Conservation (phyloP, 2,113 vertebrate species). For the Salvator merianae region DNA sequence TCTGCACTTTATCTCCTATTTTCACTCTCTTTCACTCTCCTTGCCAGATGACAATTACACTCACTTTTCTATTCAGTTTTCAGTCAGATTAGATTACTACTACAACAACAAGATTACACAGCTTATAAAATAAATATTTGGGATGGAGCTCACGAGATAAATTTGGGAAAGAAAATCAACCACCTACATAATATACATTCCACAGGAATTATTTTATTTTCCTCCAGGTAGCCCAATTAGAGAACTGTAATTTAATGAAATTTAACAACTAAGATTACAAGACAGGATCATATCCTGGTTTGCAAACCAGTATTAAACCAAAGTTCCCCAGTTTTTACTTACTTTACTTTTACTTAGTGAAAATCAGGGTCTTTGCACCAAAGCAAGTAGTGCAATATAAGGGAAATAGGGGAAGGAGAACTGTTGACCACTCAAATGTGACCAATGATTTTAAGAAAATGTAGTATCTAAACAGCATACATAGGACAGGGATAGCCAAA, state of each 20-base stretch:
- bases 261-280: neutral
- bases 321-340: neutral
- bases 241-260: neutral
- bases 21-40: too few species aligned
- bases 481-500: neutral
- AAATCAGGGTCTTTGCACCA: neutral
- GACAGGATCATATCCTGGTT: neutral
- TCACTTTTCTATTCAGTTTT: too few species aligned
- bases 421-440: neutral
- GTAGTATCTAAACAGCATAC: neutral
- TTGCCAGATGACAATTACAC: too few species aligned
- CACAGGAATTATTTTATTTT: too few species aligned
- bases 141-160: too few species aligned
- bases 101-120: too few species aligned
- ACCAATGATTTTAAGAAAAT: neutral
- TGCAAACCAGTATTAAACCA: neutral
- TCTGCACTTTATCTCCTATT: too few species aligned
- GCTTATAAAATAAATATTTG: too few species aligned
- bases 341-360: neutral
- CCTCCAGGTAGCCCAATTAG: neutral
- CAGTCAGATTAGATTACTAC: too few species aligned
- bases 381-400: neutral
- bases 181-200: too few species aligned
- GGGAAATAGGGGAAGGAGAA: neutral
- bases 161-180: too few species aligned